Base-by-base conservation (phyloP, 1,140 invertebrate genomes). In the Drosophila oshimai region DNA sequence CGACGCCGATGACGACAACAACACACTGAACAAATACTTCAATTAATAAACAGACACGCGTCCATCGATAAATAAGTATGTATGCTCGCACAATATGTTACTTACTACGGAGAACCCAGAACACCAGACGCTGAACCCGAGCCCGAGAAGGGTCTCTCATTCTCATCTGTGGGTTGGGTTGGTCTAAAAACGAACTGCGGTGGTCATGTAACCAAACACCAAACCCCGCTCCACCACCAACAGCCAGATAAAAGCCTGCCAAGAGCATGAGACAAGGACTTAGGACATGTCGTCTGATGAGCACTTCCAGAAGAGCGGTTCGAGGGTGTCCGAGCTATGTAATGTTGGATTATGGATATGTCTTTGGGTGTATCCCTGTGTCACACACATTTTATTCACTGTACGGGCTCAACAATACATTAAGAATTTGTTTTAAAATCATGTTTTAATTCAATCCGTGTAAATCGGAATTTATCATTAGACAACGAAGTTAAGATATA, bases 1-100 rank as follows among this genome's bases (percentile, higher is more conserved):
- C 72, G 60, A 31, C 61, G 28, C 15, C 53, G 44, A 20, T 37
- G 58, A 53, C 57, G 39, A 57, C 44, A 33, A 76, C 57, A 62
- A 71, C 51, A 53, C 51, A 39, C 58, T 55, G 76, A 76, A 86
- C 80, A 86, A 86, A 86, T 86, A 86, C 81, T 86, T 86, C 81
- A 86, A 86, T 86, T 86, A 86, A 86, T 86, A 86, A 86, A 86
- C 72, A 81, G 81, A 81, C 81, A 86, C 81, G 81, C 81, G 81
- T 74, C 81, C 81, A 87, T 86, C 81, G 72, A 86, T 86, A 86
- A 87, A 87, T 87, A 80, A 54, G 58, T 62, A 41, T 62, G 58
- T 70, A 49, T 70, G 65, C 53, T 70, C 26, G 60, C 58, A 50
- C 51, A 69, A 70, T 70, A 42, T 58, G 65, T 70, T 70, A 42